Evolutionary conservation across 2,888 invertebrate species (phyloP).

Genomic region (Sipha maydis): DNA sequence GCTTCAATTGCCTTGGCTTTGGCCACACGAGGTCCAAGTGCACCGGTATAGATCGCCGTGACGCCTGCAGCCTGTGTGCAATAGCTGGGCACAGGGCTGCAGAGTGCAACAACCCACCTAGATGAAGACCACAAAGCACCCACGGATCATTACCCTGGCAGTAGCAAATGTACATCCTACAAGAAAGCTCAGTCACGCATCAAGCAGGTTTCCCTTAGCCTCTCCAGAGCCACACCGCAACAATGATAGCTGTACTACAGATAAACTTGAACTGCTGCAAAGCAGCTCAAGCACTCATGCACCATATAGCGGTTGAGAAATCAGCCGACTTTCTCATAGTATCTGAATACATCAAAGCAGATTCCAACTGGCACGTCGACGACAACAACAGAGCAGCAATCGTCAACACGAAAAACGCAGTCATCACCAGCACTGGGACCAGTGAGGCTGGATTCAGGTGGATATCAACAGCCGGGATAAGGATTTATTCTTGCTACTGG

Average conservation of each 20-base stretch:
- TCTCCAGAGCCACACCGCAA: not conserved
- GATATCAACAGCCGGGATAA: not conserved
- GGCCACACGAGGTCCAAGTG: not conserved
- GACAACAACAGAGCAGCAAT: not conserved
- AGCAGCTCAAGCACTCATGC: not conserved
- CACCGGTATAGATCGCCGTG: not conserved
- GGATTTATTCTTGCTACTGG: not conserved
- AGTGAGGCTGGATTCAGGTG: not conserved
- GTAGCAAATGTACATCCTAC: not conserved
- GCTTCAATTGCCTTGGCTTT: not conserved
- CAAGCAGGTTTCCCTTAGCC: not conserved
- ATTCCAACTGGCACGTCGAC: not conserved
- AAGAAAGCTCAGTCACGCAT: not conserved
- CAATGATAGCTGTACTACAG: not conserved
- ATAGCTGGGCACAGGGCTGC: not conserved
- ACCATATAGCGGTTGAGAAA: not conserved
- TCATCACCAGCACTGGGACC: not conserved
- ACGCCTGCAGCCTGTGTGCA: not conserved
- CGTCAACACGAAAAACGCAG: not conserved
- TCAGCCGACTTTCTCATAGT: not conserved
- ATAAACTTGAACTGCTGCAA: constrained; percentile 7
- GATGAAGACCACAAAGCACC: not conserved
- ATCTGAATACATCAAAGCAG: not conserved
- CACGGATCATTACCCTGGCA: not conserved
- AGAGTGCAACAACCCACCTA: not conserved